Evolutionary conservation across 2,113 vertebrate genomes (phyloP).

Genomic region (Mus musculus): DNA sequence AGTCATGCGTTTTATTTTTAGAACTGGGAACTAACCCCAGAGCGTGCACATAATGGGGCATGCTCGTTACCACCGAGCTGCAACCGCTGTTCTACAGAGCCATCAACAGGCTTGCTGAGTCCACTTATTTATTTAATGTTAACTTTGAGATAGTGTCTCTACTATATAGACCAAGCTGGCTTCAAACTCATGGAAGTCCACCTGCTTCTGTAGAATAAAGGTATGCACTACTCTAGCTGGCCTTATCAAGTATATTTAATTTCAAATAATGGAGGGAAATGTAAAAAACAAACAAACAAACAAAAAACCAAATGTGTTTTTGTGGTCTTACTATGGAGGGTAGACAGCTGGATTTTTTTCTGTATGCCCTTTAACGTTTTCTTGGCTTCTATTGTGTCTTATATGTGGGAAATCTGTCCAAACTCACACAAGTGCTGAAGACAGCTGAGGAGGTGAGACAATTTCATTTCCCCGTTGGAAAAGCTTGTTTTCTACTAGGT

Average conservation of each 20-base stretch:
- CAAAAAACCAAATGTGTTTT: neutral
- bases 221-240: neutral
- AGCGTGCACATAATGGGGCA: neutral
- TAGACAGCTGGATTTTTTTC: neutral
- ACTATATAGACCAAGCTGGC: neutral
- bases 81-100: neutral
- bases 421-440: neutral
- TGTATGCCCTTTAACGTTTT: neutral
- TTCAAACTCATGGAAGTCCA: neutral
- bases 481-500: neutral
- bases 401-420: neutral
- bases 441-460: neutral
- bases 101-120: neutral
- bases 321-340: neutral
- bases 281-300: neutral
- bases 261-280: neutral
- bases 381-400: neutral
- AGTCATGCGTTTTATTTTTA: neutral
- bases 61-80: neutral
- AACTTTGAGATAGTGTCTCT: neutral
- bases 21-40: neutral
- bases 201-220: neutral
- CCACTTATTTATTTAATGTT: neutral
- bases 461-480: neutral
- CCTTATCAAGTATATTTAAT: neutral